Conservation (phyloP, 2,797 vertebrate genomes). For the Labroides dimidiatus region DNA sequence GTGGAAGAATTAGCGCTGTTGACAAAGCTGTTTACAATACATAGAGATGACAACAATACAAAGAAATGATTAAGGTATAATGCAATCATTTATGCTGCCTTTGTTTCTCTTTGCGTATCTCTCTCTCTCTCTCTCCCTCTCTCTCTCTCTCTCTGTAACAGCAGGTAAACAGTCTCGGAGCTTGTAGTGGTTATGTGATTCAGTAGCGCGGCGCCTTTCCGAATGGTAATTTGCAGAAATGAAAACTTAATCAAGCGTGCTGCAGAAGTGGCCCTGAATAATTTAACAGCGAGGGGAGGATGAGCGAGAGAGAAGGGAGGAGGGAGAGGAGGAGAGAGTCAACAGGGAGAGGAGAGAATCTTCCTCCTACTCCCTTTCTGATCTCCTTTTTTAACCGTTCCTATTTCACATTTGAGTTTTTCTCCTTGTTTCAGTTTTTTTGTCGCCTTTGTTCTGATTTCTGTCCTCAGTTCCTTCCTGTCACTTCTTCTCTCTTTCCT, state of each 20-base stretch:
- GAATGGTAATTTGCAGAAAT: slow-evolving; percentile 92
- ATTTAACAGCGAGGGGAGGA: slow-evolving; percentile 82
- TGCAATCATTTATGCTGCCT: slow-evolving; percentile 72
- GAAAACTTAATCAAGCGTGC: slow-evolving; percentile 93
- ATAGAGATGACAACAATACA: slow-evolving; percentile 75
- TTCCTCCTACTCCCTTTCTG: not conserved
- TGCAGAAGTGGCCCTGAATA: slow-evolving; percentile 89
- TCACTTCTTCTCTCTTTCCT: not conserved
- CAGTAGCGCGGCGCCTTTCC: slow-evolving; percentile 80
- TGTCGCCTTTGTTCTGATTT: not conserved
- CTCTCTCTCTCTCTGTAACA: slow-evolving; percentile 47
- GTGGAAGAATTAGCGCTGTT: slow-evolving; percentile 66
- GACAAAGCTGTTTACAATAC: slow-evolving; percentile 73
- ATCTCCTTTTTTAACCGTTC: not conserved
- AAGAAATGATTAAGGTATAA: slow-evolving; percentile 79
- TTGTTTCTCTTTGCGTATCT: slow-evolving; percentile 67
- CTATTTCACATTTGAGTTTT: not conserved
- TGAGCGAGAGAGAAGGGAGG: slow-evolving; percentile 36
- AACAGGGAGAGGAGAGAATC: slow-evolving; percentile 24
- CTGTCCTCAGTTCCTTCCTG: not conserved
- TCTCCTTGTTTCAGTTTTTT: slow-evolving; percentile 3
- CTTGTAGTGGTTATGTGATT: slow-evolving; percentile 83
- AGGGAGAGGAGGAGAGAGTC: slow-evolving; percentile 32
- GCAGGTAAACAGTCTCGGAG: slow-evolving; percentile 87
- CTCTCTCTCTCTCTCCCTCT: slow-evolving; percentile 31